Base-by-base conservation (phyloP, 2,113 vertebrate genomes). In the Labeo catla region DNA sequence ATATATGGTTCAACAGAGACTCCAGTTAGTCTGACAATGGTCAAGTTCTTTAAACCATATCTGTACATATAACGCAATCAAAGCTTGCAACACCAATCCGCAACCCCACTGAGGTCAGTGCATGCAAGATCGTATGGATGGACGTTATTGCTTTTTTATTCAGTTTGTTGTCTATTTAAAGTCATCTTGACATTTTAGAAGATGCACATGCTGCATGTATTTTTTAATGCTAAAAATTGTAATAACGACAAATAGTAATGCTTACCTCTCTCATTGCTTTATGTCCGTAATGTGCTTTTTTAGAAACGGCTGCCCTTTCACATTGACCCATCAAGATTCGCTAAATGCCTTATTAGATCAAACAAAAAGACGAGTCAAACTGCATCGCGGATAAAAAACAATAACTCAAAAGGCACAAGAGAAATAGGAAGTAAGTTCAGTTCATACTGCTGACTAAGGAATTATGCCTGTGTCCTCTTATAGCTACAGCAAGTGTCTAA, bases 401-500 rank as follows among this genome's bases (percentile, higher is more conserved):
- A 72, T 76, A 66, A 47, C 78, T 59, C n/a, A 72, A 89, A 39
- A 86, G 83, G 59, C 19, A 12, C 15, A 65, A 45, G 54, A 34
- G 39, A 87, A 52, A 39, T 77, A 80, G 88, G 87, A 88, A 88
- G 89, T 88, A 43, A 63, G 57, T 28, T 50, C 47, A 72, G 79
- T 78, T 80, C 12, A 49, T 66, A 89, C 57, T 91, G 90, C 87
- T 89, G 86, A 89, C 59, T 87, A 86, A 90, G 79, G 85, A 85
- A 84, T 87, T 83, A 63, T 70, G 82, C 63, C 34, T 36, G 74
- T 74, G 76, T 83, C 59, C 77, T 87, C 83, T 83, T 85, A 86
- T 78, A 89, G 80, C 77, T 77, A 70, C 74, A 84, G 81, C 70
- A 79, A 77, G 73, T 87, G 87, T 89, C 72, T 88, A 61, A 90